These are phyloP conservation scores for Agrypnus murinus DNA, from an alignment of 2,888 invertebrate species.

Conservation along the genomic window DNA sequence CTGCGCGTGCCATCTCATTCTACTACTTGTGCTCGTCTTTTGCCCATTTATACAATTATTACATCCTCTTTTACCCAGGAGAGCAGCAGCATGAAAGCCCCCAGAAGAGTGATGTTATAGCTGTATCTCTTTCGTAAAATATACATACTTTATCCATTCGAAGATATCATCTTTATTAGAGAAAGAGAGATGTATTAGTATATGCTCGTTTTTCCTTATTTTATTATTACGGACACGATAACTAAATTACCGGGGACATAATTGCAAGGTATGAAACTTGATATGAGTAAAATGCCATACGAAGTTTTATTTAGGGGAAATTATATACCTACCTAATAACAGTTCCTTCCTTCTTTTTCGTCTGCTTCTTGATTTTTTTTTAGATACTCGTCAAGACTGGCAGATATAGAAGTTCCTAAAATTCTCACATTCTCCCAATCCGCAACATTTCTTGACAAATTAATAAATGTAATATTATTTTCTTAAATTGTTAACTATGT, in stretches of 20 bases:
- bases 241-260: constrained; percentile 1
- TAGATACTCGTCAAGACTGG: too few relatives aligned
- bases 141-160: too few relatives aligned
- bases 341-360: too few relatives aligned
- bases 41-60: neutral
- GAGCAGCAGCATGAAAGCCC: constrained; percentile 12
- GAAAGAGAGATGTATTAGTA: neutral
- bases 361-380: too few relatives aligned
- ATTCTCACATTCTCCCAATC: too few relatives aligned
- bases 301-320: neutral
- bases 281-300: constrained; percentile 9
- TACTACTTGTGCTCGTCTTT: constrained; percentile 21
- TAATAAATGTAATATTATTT: too few relatives aligned
- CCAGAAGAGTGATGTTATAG: constrained; percentile 3
- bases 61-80: constrained; percentile 9
- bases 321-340: neutral
- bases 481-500: too few relatives aligned
- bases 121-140: too few relatives aligned
- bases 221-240: neutral
- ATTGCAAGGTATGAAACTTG: neutral
- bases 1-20: constrained; percentile 32
- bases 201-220: neutral
- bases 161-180: constrained; percentile 22
- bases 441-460: too few relatives aligned
- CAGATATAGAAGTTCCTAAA: too few relatives aligned